Evolutionary conservation across 2,888 invertebrate species (phyloP).

Genomic region (Conistra vaccinii): DNA sequence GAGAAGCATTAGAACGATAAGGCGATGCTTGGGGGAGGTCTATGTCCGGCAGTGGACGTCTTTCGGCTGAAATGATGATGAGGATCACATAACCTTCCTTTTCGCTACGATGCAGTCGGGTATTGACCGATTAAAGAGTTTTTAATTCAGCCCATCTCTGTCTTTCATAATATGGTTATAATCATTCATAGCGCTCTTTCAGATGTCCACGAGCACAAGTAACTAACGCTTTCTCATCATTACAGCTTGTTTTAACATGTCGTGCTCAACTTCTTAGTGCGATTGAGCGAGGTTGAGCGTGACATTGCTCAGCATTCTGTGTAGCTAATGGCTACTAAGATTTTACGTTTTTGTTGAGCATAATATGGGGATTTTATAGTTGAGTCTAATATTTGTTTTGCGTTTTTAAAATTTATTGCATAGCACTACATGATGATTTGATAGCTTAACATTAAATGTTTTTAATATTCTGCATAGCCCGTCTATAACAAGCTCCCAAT

Average conservation of each 20-base stretch:
- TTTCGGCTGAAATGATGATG: neutral
- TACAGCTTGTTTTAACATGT: slow-evolving; percentile 59
- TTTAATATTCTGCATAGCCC: too few species aligned
- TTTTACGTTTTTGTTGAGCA: slow-evolving; percentile 6
- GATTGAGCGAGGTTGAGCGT: slow-evolving; percentile 32
- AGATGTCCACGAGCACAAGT: slow-evolving; percentile 46
- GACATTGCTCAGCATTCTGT: neutral
- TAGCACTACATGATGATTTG: neutral
- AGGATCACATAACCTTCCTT: neutral
- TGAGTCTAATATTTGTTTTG: neutral
- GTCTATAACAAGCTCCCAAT: neutral
- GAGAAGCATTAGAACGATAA: too few species aligned
- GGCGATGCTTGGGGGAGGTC: neutral
- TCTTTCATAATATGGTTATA: slow-evolving; percentile 18
- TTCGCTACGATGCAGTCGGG: neutral
- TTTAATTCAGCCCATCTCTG: slow-evolving; percentile 18
- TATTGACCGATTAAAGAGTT: neutral
- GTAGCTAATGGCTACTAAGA: neutral
- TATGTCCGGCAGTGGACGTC: neutral
- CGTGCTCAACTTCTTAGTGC: slow-evolving; percentile 31
- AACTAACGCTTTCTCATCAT: slow-evolving; percentile 60
- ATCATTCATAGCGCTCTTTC: slow-evolving; percentile 47
- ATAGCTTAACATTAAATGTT: neutral
- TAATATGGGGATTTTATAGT: neutral
- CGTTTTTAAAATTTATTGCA: neutral